These are phyloP conservation scores for Anoplius nigerrimus DNA, from an alignment of 2,888 invertebrate genomes.

Conservation along the genomic window DNA sequence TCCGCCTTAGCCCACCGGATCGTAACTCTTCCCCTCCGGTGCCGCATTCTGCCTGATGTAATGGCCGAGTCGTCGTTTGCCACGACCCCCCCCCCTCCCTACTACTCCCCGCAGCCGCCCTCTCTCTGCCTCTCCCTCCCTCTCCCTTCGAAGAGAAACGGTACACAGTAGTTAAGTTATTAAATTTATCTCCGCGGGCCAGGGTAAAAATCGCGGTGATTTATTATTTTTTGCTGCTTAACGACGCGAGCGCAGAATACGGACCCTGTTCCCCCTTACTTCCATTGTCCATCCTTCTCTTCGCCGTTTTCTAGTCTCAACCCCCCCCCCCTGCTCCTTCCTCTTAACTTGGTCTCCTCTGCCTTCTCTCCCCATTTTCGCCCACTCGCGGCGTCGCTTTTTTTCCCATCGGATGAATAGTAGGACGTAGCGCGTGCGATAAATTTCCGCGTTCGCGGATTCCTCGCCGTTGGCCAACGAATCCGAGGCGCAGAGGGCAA, in stretches of 20 bases:
- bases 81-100: not conserved
- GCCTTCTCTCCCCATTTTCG: not conserved
- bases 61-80: constrained; percentile 26
- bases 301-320: constrained; percentile 11
- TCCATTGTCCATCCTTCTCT: constrained; percentile 26
- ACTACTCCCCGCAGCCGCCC: too few species aligned
- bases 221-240: constrained; percentile 72
- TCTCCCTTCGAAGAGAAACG: constrained; percentile 25
- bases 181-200: constrained; percentile 68
- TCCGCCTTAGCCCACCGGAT: constrained; percentile 19
- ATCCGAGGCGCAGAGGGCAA: constrained; percentile 1
- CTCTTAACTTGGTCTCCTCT: constrained; percentile 2
- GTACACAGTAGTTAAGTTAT: constrained; percentile 66
- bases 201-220: constrained; percentile 66
- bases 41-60: constrained; percentile 26
- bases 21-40: constrained; percentile 35
- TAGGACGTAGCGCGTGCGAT: constrained; percentile 40
- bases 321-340: constrained; percentile 18
- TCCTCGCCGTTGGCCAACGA: constrained; percentile 13
- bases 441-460: constrained; percentile 43
- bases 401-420: constrained; percentile 22
- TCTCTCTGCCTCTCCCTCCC: not conserved
- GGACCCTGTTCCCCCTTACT: constrained; percentile 47
- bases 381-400: constrained; percentile 19
- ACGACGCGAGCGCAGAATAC: constrained; percentile 71